Percentiles rank a stretch among this genome's conserved stretches.
phyloP scores from a whole-genome alignment of 2,113 vertebrate species.

The Piprites chloris region DNA sequence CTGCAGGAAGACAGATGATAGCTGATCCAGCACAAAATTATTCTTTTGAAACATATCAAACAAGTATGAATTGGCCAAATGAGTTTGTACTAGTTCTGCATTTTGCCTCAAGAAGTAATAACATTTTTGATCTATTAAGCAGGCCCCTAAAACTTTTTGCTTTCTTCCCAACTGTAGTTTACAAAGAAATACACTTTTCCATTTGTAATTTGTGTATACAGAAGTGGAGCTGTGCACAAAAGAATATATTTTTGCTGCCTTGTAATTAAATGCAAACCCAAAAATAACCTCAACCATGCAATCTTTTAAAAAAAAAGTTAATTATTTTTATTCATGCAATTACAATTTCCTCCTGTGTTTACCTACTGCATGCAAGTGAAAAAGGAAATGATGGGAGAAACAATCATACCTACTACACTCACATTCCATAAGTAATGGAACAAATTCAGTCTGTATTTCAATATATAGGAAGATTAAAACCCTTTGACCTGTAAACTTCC shows the following conservation, averaged over 20 bases:
- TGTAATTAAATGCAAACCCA: neutral
- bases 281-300: neutral
- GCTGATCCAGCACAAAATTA: slow-evolving; percentile 26
- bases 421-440: neutral
- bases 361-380: neutral
- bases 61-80: slow-evolving; percentile 30
- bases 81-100: slow-evolving; percentile 27
- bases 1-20: slow-evolving; percentile 13
- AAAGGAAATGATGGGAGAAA: neutral
- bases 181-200: neutral
- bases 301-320: neutral
- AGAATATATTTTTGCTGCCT: neutral
- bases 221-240: neutral
- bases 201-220: neutral
- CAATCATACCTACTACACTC: neutral
- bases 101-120: slow-evolving; percentile 24
- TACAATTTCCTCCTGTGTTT: neutral
- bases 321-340: neutral
- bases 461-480: neutral
- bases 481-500: neutral
- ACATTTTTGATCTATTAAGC: slow-evolving; percentile 22
- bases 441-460: neutral
- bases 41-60: slow-evolving; percentile 41
- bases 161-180: neutral
- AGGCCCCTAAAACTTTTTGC: neutral